A percentile compares a stretch with the other conserved stretches of the same genome.
These are phyloP conservation scores for Campopleginae sp. DNA, from an alignment of 2,888 invertebrate species.

Conservation along the genomic window DNA sequence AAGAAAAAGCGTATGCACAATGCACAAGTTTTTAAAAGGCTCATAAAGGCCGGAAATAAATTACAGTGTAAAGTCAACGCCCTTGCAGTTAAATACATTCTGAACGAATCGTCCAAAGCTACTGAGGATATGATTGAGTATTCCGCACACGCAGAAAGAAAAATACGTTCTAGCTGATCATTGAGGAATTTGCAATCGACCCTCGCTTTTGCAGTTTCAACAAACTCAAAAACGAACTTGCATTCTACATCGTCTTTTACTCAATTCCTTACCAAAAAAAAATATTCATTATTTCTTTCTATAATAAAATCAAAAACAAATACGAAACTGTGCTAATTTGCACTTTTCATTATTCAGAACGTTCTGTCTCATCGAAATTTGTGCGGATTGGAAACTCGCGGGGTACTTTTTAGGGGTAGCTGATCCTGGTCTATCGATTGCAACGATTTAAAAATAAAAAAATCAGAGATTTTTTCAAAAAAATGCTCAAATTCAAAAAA, in stretches of 20 bases:
- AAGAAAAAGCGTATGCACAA: background rate
- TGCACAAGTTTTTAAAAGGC: background rate
- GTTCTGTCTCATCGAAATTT: too few species aligned
- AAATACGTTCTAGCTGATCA: conserved; percentile 8
- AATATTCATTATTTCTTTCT: background rate
- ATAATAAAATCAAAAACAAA: too few species aligned
- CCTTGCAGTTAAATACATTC: conserved; percentile 43
- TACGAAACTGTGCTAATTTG: too few species aligned
- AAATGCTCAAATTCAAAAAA: too few species aligned
- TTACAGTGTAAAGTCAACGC: conserved; percentile 39
- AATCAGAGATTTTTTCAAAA: too few species aligned
- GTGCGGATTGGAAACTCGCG: too few species aligned
- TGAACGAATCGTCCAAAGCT: conserved; percentile 36
- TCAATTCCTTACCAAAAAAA: background rate
- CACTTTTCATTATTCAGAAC: too few species aligned
- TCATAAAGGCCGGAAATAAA: conserved; percentile 37
- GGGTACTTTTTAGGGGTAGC: too few species aligned
- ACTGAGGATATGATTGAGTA: conserved; percentile 43
- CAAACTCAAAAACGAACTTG: background rate
- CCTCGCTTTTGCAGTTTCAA: background rate
- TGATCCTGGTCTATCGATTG: too few species aligned
- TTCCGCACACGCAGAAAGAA: conserved; percentile 35
- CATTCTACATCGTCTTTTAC: background rate
- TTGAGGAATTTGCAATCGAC: conserved; percentile 39
- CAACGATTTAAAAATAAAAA: too few species aligned